Conservation (phyloP, 2,888 invertebrate species). For the Sarcophaga subvicina region DNA sequence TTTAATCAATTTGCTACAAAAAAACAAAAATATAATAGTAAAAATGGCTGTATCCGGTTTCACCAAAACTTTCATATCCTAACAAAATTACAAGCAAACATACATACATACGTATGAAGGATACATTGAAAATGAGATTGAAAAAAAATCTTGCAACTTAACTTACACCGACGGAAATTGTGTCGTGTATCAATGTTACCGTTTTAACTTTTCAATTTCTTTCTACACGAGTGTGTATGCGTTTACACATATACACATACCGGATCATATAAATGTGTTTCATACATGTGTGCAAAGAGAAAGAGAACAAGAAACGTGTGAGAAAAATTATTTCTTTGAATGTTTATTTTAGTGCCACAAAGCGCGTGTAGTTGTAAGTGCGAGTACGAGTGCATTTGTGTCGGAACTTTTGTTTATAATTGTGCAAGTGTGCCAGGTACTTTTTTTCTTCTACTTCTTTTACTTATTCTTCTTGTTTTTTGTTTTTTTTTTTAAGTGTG, state of each 20-base stretch:
- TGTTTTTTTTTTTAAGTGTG: conserved; percentile 21
- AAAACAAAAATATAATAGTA: conserved; percentile 49
- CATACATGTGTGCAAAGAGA: not conserved
- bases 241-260: not conserved
- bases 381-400: conserved; percentile 8
- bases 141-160: conserved; percentile 27
- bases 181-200: conserved; percentile 64
- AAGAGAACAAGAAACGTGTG: conserved; percentile 1
- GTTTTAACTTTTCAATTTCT: conserved; percentile 61
- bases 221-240: not conserved
- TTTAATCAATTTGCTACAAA: not conserved
- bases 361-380: not conserved
- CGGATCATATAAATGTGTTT: not conserved
- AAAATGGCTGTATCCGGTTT: conserved; percentile 61
- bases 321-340: conserved; percentile 15
- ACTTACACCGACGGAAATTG: conserved; percentile 59
- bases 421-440: conserved; percentile 9
- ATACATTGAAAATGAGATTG: not conserved
- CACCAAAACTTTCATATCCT: conserved; percentile 17
- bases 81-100: not conserved
- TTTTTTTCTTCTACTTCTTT: not conserved
- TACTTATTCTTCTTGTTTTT: not conserved
- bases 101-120: not conserved
- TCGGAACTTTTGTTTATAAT: conserved; percentile 46
- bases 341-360: not conserved